Percentiles rank a stretch among this genome's conserved stretches.
Evolutionary conservation across 2,888 invertebrate species (phyloP).

Genomic region (Drosophila tripunctata): DNA sequence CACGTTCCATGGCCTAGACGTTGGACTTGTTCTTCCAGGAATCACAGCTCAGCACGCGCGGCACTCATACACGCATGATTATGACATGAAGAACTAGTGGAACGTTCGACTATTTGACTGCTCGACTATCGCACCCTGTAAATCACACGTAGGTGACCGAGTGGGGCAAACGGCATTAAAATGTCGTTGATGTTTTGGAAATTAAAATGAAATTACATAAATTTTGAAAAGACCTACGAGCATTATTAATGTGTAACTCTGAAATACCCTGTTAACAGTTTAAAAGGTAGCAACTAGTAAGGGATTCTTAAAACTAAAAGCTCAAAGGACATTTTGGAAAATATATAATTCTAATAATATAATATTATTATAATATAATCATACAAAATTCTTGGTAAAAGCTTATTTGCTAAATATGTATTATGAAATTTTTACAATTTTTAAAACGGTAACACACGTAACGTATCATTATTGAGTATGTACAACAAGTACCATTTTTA

Average conservation of each 20-base stretch:
- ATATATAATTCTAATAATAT: not conserved
- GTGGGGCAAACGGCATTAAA: slow-evolving; percentile 42
- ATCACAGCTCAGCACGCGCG: slow-evolving; percentile 73
- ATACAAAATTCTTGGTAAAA: no score
- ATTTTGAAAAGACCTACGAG: slow-evolving; percentile 6
- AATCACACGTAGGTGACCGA: slow-evolving; percentile 61
- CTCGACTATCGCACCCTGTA: slow-evolving; percentile 42
- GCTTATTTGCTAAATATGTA: no score
- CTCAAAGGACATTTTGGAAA: no score
- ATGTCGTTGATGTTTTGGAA: slow-evolving; percentile 32
- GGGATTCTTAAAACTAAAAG: no score
- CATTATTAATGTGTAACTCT: not conserved
- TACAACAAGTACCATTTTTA: no score
- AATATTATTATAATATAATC: no score
- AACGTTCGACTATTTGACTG: not conserved
- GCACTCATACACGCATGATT: slow-evolving; percentile 33
- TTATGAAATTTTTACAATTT: no score
- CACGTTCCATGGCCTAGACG: slow-evolving; percentile 61
- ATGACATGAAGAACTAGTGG: slow-evolving; percentile 44
- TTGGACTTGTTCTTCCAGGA: slow-evolving; percentile 68
- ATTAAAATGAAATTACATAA: slow-evolving; percentile 68
- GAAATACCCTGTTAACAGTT: not conserved
- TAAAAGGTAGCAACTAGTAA: not conserved
- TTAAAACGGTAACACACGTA: no score
- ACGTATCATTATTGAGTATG: no score